phyloP scores from a whole-genome alignment of 2,113 vertebrate genomes.

The Promerops cafer region DNA sequence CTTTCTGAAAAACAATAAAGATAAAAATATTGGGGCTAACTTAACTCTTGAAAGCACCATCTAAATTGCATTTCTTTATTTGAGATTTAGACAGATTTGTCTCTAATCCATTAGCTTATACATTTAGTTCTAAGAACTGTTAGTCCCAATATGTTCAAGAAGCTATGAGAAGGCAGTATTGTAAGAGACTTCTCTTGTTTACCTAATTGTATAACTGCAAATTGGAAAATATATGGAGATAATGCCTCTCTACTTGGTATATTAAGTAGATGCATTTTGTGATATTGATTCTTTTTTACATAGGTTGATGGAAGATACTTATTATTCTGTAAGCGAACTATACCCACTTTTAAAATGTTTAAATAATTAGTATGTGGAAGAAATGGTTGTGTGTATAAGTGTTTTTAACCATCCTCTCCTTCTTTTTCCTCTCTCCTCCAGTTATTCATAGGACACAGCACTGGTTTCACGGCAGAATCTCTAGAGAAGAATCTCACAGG shows the following conservation, averaged over 20 bases:
- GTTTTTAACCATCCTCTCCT: neutral
- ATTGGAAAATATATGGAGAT: neutral
- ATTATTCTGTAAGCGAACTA: neutral
- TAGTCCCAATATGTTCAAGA: neutral
- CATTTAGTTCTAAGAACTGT: neutral
- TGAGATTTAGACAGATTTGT: neutral
- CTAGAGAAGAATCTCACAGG: conserved; percentile 92
- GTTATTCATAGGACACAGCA: conserved; percentile 95
- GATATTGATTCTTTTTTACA: neutral
- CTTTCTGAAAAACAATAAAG: neutral
- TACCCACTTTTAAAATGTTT: conserved; percentile 34
- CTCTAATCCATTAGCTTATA: neutral
- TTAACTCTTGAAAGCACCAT: neutral
- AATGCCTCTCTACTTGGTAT: neutral
- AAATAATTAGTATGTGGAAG: neutral
- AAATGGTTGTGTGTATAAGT: neutral
- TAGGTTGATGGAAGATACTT: neutral
- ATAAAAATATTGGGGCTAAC: neutral
- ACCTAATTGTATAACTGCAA: neutral
- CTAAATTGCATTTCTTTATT: neutral
- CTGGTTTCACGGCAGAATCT: conserved; percentile 96
- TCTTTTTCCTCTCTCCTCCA: conserved; percentile 31
- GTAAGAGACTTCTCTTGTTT: neutral
- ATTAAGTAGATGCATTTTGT: neutral
- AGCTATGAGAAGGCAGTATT: neutral